These are phyloP conservation scores for Cydia splendana DNA, from an alignment of 1,140 invertebrate species.

Conservation along the genomic window DNA sequence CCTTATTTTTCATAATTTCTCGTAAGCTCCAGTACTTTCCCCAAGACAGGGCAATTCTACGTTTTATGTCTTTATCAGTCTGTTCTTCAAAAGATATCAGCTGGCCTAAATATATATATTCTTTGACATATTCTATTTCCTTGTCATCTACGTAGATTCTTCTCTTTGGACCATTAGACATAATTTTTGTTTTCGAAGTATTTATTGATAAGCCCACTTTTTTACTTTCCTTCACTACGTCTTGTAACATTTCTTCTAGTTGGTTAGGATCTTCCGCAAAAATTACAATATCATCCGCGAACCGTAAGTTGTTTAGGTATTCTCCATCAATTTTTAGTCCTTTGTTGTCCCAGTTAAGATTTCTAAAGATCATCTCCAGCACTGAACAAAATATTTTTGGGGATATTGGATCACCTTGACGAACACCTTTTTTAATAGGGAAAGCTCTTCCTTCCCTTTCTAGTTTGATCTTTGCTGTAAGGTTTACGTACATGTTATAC, in stretches of 20 bases:
- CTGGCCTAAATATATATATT: constrained; percentile 36
- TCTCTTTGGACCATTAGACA: constrained; percentile 29
- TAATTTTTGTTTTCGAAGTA: constrained; percentile 36
- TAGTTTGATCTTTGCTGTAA: constrained; percentile 18
- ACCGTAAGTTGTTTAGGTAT: constrained; percentile 38
- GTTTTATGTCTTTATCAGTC: constrained; percentile 18
- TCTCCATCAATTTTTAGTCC: constrained; percentile 36
- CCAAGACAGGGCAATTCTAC: constrained; percentile 14
- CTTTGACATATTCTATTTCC: constrained; percentile 35
- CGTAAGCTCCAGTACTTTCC: constrained; percentile 19
- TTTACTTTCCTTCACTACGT: constrained; percentile 23
- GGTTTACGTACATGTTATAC: constrained; percentile 7
- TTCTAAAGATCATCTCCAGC: constrained; percentile 34
- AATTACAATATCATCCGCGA: constrained; percentile 41
- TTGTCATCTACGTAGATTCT: constrained; percentile 30
- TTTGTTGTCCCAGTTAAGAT: constrained; percentile 34
- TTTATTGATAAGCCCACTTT: constrained; percentile 34
- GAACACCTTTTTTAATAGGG: constrained; percentile 11
- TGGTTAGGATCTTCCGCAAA: constrained; percentile 34
- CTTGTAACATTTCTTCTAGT: constrained; percentile 34
- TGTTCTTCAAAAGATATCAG: constrained; percentile 11
- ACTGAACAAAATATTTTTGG: constrained; percentile 18
- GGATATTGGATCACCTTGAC: constrained; percentile 26
- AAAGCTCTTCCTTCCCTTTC: constrained; percentile 12
- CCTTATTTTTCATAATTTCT: constrained; percentile 32